Conservation (phyloP, 1,140 invertebrate species). For the Diabrotica undecimpunctata region DNA sequence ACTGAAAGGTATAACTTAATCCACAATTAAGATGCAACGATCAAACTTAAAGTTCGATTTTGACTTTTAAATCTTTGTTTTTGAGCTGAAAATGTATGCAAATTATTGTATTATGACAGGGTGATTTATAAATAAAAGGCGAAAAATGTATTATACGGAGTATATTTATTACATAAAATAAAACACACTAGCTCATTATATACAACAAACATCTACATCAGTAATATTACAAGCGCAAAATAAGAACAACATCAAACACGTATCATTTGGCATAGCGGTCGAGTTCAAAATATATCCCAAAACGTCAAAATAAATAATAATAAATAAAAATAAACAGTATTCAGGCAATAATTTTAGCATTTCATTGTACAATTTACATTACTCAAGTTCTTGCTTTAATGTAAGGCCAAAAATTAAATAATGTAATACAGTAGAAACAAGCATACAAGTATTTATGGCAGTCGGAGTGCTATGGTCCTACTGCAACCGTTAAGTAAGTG, state of each 20-base stretch:
- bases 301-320: conserved; percentile 1
- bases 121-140: neutral
- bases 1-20: too few species aligned
- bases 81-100: too few species aligned
- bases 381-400: conserved; percentile 14
- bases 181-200: neutral
- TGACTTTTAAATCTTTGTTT: too few species aligned
- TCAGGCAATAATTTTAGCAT: neutral
- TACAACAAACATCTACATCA: neutral
- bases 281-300: neutral
- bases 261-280: conserved; percentile 16
- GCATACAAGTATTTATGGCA: neutral
- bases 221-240: conserved; percentile 9
- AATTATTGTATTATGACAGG: too few species aligned
- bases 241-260: conserved; percentile 16
- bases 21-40: too few species aligned
- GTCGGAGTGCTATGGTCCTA: neutral
- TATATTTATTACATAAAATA: neutral
- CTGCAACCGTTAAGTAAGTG: neutral
- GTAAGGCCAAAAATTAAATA: conserved; percentile 11
- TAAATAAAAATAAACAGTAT: neutral
- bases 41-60: too few species aligned
- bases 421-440: conserved; percentile 7
- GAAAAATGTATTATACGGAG: neutral
- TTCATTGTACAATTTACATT: conserved; percentile 7